These are phyloP conservation scores for Ridgeia piscesae DNA, from an alignment of 1,140 invertebrate species.

Conservation along the genomic window DNA sequence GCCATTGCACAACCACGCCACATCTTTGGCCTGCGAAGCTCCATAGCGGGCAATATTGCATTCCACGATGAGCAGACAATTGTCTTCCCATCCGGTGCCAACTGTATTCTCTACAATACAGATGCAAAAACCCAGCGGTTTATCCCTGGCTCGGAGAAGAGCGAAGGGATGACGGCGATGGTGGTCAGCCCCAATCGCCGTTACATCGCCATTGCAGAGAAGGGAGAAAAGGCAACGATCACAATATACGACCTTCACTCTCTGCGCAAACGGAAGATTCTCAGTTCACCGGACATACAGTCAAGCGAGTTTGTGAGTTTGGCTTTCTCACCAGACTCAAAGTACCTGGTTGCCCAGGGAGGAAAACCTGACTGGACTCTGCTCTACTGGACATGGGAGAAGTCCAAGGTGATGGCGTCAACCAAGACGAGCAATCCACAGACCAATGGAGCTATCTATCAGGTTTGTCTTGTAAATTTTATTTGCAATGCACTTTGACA, in stretches of 20 bases:
- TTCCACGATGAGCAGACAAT: slow-evolving; percentile 46
- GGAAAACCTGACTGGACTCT: slow-evolving; percentile 79
- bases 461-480: slow-evolving; percentile 41
- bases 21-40: slow-evolving; percentile 55
- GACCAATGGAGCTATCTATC: slow-evolving; percentile 54
- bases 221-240: slow-evolving; percentile 57
- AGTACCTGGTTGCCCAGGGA: slow-evolving; percentile 75
- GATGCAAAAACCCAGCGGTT: slow-evolving; percentile 60
- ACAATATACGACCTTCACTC: slow-evolving; percentile 60
- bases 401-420: slow-evolving; percentile 76
- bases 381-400: slow-evolving; percentile 82
- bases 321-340: slow-evolving; percentile 76
- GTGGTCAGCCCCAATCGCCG: slow-evolving; percentile 57
- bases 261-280: slow-evolving; percentile 57
- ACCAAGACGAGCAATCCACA: slow-evolving; percentile 65
- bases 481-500: too few relatives aligned
- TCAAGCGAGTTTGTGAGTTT: slow-evolving; percentile 69
- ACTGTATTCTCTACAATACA: slow-evolving; percentile 59
- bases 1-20: slow-evolving; percentile 52
- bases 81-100: slow-evolving; percentile 55
- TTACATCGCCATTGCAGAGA: slow-evolving; percentile 57
- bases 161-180: slow-evolving; percentile 54
- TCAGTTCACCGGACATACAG: slow-evolving; percentile 51
- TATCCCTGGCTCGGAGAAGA: slow-evolving; percentile 56
- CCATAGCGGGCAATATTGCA: slow-evolving; percentile 40